A percentile compares a stretch with the other conserved stretches of the same genome.
These are phyloP conservation scores for Pluvianellus socialis DNA, from an alignment of 2,113 vertebrate species.

Conservation along the genomic window DNA sequence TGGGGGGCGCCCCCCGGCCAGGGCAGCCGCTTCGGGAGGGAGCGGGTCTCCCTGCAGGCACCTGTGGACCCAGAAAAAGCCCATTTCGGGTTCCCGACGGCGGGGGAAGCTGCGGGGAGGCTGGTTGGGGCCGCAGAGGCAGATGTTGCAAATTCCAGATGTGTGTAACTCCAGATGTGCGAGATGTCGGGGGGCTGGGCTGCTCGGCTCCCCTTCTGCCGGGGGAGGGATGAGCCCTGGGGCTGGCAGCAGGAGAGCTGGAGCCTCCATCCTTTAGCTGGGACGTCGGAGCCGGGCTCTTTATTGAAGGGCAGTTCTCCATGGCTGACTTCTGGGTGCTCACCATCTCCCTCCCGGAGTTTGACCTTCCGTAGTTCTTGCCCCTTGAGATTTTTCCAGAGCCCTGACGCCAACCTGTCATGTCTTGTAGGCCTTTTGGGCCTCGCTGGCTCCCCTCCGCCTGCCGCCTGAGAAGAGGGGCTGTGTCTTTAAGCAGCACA, in stretches of 20 bases:
- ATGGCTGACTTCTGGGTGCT: rapidly evolving
- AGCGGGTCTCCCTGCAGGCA: rapidly evolving
- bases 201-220: rapidly evolving
- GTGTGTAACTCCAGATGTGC: neutral
- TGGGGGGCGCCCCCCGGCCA: rapidly evolving
- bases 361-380: neutral
- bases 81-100: rapidly evolving
- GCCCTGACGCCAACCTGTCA: neutral
- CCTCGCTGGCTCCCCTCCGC: neutral
- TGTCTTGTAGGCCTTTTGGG: neutral
- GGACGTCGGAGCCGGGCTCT: too few relatives aligned
- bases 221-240: neutral
- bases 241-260: rapidly evolving
- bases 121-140: rapidly evolving
- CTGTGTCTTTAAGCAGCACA: neutral
- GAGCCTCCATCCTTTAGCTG: too few relatives aligned
- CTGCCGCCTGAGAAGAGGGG: neutral
- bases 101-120: rapidly evolving
- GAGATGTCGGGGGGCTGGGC: rapidly evolving
- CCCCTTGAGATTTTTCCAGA: neutral
- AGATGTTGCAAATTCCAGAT: neutral
- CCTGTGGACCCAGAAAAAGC: rapidly evolving
- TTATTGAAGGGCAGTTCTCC: neutral
- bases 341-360: rapidly evolving
- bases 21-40: rapidly evolving